phyloP scores from a whole-genome alignment of 2,113 vertebrate genomes.

The Tyrannus savana region DNA sequence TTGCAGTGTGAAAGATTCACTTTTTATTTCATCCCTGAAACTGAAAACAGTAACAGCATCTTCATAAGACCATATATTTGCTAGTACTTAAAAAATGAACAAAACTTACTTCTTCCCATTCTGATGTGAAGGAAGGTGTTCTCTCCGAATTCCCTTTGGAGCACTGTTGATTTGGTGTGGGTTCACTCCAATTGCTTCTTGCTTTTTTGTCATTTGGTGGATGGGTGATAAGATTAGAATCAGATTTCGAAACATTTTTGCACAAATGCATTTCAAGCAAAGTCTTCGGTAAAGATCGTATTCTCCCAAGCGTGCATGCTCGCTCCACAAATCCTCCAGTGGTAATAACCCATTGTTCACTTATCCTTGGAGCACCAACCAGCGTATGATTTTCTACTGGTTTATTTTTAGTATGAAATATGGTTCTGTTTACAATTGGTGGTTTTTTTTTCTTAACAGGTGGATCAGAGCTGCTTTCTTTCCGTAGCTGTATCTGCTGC shows the following conservation, averaged over 20 bases:
- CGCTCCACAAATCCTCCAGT: conserved; percentile 85
- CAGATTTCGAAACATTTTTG: conserved; percentile 92
- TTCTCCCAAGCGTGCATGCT: conserved; percentile 92
- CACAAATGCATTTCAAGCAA: conserved; percentile 90
- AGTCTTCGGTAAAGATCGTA: conserved; percentile 89
- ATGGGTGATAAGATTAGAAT: conserved; percentile 89
- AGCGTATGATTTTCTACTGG: conserved; percentile 76
- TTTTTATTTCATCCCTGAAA: background rate
- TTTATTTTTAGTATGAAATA: conserved; percentile 90
- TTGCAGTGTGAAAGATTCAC: background rate
- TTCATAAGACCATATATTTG: background rate
- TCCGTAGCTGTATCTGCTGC: conserved; percentile 54
- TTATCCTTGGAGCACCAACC: conserved; percentile 68
- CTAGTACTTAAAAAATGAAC: background rate
- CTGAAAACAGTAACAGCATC: background rate
- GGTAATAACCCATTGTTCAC: conserved; percentile 73
- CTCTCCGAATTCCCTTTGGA: conserved; percentile 85
- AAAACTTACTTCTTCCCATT: conserved; percentile 94
- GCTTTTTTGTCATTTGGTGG: conserved; percentile 85
- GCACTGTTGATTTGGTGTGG: conserved; percentile 76
- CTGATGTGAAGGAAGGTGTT: conserved; percentile 94
- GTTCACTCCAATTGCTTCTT: conserved; percentile 82
- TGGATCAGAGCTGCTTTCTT: conserved; percentile 64
- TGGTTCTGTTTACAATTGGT: conserved; percentile 90
- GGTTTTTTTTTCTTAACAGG: conserved; percentile 83